Evolutionary conservation across 1,140 invertebrate species (phyloP).

Genomic region (Bombus polaris): DNA sequence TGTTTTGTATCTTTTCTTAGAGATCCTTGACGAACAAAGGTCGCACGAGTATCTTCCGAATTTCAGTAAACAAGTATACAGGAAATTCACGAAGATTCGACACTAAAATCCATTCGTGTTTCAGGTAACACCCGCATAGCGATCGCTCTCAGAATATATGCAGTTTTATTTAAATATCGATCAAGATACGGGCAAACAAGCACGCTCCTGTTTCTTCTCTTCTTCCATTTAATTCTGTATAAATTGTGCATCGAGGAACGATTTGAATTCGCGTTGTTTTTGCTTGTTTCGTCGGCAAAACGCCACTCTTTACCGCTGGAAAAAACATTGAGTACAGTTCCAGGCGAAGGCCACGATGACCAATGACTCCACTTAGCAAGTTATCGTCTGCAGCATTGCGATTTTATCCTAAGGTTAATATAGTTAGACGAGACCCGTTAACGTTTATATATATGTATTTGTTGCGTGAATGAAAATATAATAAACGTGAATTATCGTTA

Average conservation of each 20-base stretch:
- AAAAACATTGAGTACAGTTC: neutral
- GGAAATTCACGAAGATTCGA: neutral
- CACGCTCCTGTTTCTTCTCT: neutral
- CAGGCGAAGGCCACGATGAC: slow-evolving; percentile 22
- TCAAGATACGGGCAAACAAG: slow-evolving; percentile 1
- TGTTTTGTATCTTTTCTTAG: no score
- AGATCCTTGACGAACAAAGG: neutral
- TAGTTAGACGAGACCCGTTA: slow-evolving; percentile 22
- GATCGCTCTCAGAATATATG: slow-evolving; percentile 20
- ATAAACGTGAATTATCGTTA: neutral
- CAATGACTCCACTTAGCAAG: neutral
- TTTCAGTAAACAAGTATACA: neutral
- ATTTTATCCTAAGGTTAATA: slow-evolving; percentile 12
- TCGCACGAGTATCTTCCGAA: neutral
- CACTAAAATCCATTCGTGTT: neutral
- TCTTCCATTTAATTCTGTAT: slow-evolving; percentile 4
- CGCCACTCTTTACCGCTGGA: neutral
- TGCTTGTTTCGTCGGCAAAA: neutral
- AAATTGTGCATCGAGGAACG: slow-evolving; percentile 44
- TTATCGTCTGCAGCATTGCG: neutral
- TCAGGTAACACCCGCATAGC: slow-evolving; percentile 36
- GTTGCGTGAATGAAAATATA: slow-evolving; percentile 1
- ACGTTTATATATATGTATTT: neutral
- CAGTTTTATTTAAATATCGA: neutral
- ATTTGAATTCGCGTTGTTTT: neutral